phyloP scores from a whole-genome alignment of 2,113 vertebrate species.

The Erpornis zantholeuca region DNA sequence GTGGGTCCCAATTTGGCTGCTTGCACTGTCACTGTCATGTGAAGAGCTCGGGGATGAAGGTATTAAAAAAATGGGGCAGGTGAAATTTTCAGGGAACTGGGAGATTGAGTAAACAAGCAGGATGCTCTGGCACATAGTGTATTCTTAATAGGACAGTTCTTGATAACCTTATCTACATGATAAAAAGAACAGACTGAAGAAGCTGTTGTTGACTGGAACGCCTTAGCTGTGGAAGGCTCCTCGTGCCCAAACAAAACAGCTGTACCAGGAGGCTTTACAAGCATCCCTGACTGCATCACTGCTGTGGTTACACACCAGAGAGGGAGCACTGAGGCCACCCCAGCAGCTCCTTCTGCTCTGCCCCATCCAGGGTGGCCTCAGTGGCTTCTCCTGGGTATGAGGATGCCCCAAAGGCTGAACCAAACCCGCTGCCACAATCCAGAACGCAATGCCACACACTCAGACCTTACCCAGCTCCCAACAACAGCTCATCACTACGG shows the following conservation, averaged over 20 bases:
- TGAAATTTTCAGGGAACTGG: background rate
- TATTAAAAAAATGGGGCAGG: background rate
- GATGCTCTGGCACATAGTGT: background rate
- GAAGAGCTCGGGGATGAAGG: background rate
- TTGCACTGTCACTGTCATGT: background rate
- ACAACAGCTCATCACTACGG: conserved; percentile 1
- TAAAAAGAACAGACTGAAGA: background rate
- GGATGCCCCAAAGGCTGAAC: background rate
- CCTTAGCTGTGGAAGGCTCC: background rate
- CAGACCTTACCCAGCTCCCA: conserved; percentile 8
- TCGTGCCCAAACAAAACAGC: background rate
- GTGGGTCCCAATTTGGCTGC: background rate
- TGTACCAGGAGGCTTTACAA: background rate
- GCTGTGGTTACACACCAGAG: background rate
- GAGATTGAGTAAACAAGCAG: background rate
- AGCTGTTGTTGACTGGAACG: background rate
- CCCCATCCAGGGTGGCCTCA: background rate
- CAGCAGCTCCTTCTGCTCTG: background rate
- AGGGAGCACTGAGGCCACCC: background rate
- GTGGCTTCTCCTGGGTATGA: background rate
- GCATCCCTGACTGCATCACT: background rate
- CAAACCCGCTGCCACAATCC: background rate
- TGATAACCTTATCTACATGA: background rate
- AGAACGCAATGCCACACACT: background rate
- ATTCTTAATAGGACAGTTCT: background rate